phyloP scores from a whole-genome alignment of 1,140 invertebrate genomes.

The Bombus breviceps region DNA sequence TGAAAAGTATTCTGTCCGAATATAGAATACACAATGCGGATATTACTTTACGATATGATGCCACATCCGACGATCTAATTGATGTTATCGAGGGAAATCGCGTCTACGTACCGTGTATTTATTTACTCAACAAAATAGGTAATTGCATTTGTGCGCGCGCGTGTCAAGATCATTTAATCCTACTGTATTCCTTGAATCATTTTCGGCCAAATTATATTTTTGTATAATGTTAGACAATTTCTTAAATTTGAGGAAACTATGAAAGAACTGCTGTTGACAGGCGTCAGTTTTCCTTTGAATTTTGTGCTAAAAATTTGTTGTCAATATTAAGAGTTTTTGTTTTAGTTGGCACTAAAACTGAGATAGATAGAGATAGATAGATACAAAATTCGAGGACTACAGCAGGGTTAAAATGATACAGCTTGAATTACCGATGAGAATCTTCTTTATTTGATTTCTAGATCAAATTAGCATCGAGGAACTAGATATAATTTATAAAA shows the following conservation, averaged over 20 bases:
- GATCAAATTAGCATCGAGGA: constrained; percentile 98
- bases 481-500: constrained; percentile 99
- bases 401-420: neutral
- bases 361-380: too few species aligned
- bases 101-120: constrained; percentile 99
- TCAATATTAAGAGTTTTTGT: too few species aligned
- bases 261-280: too few species aligned
- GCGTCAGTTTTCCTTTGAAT: too few species aligned
- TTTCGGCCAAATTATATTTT: too few species aligned
- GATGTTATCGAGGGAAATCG: constrained; percentile 99
- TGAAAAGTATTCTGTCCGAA: constrained; percentile 98
- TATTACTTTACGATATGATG: constrained; percentile 96
- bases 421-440: neutral
- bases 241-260: too few species aligned
- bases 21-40: constrained; percentile 99
- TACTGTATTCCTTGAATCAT: too few species aligned
- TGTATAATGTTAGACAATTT: too few species aligned
- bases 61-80: constrained; percentile 98
- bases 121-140: constrained; percentile 99
- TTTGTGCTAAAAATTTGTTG: too few species aligned
- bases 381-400: too few species aligned
- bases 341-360: too few species aligned
- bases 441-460: constrained; percentile 71
- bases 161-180: neutral
- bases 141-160: constrained; percentile 45